A percentile compares a stretch with the other conserved stretches of the same genome.
phyloP scores from a whole-genome alignment of 1,140 invertebrate genomes.

The Anoplophora glabripennis region DNA sequence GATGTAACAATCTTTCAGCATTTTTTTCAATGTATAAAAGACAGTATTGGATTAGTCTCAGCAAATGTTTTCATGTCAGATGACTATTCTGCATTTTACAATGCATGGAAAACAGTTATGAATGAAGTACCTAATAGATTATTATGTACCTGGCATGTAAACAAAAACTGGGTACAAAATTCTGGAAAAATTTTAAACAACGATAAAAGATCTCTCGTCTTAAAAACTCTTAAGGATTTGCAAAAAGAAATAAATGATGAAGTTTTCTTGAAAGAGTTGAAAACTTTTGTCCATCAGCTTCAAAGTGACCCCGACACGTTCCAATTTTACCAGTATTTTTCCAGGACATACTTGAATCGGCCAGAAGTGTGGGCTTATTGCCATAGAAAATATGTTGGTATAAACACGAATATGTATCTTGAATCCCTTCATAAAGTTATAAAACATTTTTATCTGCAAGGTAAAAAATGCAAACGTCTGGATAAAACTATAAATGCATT shows the following conservation, averaged over 20 bases:
- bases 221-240: neutral
- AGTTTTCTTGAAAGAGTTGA: neutral
- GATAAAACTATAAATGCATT: slow-evolving; percentile 17
- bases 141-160: slow-evolving; percentile 21
- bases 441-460: slow-evolving; percentile 20
- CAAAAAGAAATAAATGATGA: neutral
- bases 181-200: slow-evolving; percentile 5
- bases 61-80: slow-evolving; percentile 18
- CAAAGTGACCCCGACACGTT: neutral
- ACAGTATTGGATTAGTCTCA: neutral
- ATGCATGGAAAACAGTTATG: slow-evolving; percentile 21
- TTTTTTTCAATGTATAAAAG: slow-evolving; percentile 11
- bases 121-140: slow-evolving; percentile 9
- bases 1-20: slow-evolving; percentile 5
- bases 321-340: neutral
- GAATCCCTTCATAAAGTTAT: slow-evolving; percentile 24
- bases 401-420: slow-evolving; percentile 28
- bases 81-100: slow-evolving; percentile 11
- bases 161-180: slow-evolving; percentile 18
- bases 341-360: neutral
- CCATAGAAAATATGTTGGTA: slow-evolving; percentile 21
- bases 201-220: slow-evolving; percentile 8
- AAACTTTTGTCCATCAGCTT: neutral
- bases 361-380: slow-evolving; percentile 16
- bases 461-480: slow-evolving; percentile 12